phyloP scores from a whole-genome alignment of 1,140 invertebrate species.

The Monomorium pharaonis region DNA sequence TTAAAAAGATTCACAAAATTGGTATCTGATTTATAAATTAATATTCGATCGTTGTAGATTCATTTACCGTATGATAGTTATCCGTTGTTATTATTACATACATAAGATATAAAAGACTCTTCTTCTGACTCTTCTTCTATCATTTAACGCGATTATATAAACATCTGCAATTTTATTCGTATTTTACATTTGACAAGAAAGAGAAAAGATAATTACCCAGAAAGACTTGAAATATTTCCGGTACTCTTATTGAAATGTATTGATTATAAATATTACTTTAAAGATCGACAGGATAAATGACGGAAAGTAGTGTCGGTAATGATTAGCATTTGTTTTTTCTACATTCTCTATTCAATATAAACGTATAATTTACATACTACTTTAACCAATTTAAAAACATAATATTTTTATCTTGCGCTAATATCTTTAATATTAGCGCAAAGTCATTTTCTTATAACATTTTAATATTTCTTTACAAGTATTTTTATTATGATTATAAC shows the following conservation, averaged over 20 bases:
- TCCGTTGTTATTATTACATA: background rate
- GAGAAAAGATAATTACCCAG: background rate
- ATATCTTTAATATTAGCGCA: background rate
- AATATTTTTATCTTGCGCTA: background rate
- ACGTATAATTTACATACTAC: background rate
- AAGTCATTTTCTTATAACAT: background rate
- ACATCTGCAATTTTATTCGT: background rate
- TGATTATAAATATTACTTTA: background rate
- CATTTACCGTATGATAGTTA: background rate
- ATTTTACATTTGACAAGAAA: background rate
- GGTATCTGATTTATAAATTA: background rate
- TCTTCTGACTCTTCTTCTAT: background rate
- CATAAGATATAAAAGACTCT: background rate
- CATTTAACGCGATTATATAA: background rate
- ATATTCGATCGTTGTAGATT: background rate
- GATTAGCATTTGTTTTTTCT: background rate
- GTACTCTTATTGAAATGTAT: background rate
- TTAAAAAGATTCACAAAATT: background rate
- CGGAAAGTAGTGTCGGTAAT: background rate
- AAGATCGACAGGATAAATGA: background rate
- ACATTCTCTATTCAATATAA: background rate
- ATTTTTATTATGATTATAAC: background rate
- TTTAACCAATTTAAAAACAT: background rate
- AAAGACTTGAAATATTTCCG: background rate
- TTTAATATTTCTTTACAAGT: background rate